Evolutionary conservation across 2,888 invertebrate species (phyloP).

Genomic region (Pilophorus perplexus): DNA sequence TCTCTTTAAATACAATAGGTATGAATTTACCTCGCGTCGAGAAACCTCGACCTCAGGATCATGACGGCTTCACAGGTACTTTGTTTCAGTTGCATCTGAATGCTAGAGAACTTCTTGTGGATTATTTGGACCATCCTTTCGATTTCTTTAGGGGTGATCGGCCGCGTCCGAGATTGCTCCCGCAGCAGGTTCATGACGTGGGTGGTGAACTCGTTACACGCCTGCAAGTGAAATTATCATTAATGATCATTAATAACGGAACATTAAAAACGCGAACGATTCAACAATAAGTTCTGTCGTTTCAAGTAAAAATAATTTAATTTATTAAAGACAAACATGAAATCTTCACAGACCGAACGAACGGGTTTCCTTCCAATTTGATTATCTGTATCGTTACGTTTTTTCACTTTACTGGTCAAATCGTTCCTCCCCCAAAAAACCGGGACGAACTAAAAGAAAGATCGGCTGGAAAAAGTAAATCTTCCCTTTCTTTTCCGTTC

Average conservation of each 20-base stretch:
- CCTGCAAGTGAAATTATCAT: too few relatives aligned
- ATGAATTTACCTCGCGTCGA: conserved; percentile 70
- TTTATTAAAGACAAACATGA: not conserved
- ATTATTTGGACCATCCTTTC: conserved; percentile 99
- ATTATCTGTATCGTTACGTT: too few relatives aligned
- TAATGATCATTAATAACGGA: not conserved
- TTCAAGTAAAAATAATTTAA: too few relatives aligned
- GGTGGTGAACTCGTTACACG: conserved; percentile 99
- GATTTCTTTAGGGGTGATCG: conserved; percentile 98
- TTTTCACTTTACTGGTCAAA: too few relatives aligned
- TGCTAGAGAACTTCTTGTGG: conserved; percentile 96
- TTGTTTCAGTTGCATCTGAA: conserved; percentile 98
- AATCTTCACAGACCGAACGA: too few relatives aligned
- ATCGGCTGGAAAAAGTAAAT: not conserved
- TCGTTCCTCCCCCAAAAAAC: not conserved
- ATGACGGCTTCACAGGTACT: conserved; percentile 99
- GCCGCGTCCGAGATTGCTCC: conserved; percentile 95
- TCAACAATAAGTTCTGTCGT: too few relatives aligned
- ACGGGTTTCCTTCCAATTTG: too few relatives aligned
- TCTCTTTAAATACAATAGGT: too few relatives aligned
- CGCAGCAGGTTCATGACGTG: conserved; percentile 97
- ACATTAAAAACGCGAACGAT: too few relatives aligned
- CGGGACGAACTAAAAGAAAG: not conserved
- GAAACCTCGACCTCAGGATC: conserved; percentile 86
- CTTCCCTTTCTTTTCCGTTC: not conserved